Base-by-base conservation (phyloP, 2,113 vertebrate genomes). In the Otolemur garnettii region DNA sequence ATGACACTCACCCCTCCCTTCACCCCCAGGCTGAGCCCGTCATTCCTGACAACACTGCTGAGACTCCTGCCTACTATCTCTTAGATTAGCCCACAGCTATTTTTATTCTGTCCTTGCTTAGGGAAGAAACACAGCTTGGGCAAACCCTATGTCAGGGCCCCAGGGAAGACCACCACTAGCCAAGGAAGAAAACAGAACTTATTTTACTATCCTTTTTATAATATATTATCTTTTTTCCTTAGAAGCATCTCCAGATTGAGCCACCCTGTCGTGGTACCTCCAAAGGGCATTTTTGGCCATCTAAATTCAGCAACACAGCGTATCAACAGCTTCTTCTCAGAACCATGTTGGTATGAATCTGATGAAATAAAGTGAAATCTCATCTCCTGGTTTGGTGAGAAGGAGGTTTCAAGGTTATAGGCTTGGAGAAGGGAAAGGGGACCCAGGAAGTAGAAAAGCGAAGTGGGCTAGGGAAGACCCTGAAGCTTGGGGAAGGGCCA, bases 1-100 rank as follows among this genome's bases (percentile, higher is more conserved):
- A 96, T 96, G 97, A 94, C 55, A 55, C 42, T 64, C 79, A 26
- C 5, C 7, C 64, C 68, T 57, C 87, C 85, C 80, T 90, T 90
- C 95, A 90, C 80, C 64, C 86, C 64, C 86, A 68, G 96, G 89
- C 91, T 18, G 9, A 33, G 95, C 71, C 97, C 97, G 94, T 87
- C 94, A 7, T 93, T 95, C 87, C 97, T 66, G 64, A 50, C 96
- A 94, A 82, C 94, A 18, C 35, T 17, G 95, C 90, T 45, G 95
- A 72, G 87, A 62, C 93, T 79, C 93, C 96, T 3, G 75, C 38
- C 83, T 86, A 0, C 80, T 95, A 98, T 98, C 97, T 96, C 95
- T 64, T 97, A 97, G 98, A 98, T 98, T 96, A 98, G 96, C 90
- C 72, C 42, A 45, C 26, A 22, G 96, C 98, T 98, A 97, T 98